These are phyloP conservation scores for Drosophila melanica DNA, from an alignment of 1,140 invertebrate species.

Conservation along the genomic window DNA sequence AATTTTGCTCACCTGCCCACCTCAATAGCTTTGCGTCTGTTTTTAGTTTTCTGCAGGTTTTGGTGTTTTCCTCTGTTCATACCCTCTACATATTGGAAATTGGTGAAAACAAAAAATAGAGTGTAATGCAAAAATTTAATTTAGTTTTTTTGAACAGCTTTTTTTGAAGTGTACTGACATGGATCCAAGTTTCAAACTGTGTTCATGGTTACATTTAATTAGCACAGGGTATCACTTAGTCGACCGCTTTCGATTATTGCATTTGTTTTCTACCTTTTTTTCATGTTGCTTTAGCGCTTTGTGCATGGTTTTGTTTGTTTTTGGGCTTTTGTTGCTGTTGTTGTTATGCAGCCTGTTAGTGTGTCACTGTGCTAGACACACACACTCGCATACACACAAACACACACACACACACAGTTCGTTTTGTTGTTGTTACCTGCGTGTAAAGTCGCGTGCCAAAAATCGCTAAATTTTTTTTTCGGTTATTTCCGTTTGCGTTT, in stretches of 20 bases:
- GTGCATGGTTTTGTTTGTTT: conserved; percentile 44
- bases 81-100: not conserved
- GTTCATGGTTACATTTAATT: too few species aligned
- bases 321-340: conserved; percentile 23
- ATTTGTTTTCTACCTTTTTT: conserved; percentile 21
- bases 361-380: conserved; percentile 57
- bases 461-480: conserved; percentile 73
- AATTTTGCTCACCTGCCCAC: not conserved
- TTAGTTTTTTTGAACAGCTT: too few species aligned
- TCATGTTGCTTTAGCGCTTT: conserved; percentile 45
- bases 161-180: too few species aligned
- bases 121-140: too few species aligned
- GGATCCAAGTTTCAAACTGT: too few species aligned
- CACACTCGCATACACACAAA: conserved; percentile 33
- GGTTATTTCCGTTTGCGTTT: conserved; percentile 78
- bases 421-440: conserved; percentile 43
- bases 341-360: conserved; percentile 44
- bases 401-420: conserved; percentile 11
- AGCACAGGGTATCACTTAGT: not conserved
- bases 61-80: not conserved
- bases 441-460: conserved; percentile 72
- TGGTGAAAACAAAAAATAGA: too few species aligned
- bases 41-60: conserved; percentile 1
- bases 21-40: not conserved
- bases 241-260: not conserved